Conservation (phyloP, 2,113 vertebrate species). For the Hippocampus mohnikei region DNA sequence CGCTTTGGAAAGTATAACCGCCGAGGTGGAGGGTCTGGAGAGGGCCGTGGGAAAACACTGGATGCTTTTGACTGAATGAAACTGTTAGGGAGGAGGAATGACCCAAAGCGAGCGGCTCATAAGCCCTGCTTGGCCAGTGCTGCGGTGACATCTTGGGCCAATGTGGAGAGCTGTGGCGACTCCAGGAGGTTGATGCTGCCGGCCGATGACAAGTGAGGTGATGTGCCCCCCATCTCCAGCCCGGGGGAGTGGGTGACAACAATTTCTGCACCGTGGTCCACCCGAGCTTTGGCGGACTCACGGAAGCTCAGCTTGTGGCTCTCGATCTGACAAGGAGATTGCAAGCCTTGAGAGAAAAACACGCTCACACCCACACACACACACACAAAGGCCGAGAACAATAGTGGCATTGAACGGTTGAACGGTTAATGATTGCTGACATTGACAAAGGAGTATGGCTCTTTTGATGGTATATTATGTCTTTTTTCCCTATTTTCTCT, state of each 20-base stretch:
- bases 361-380: not conserved
- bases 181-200: constrained; percentile 91
- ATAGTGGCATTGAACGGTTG: no score
- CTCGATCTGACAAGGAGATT: constrained; percentile 81
- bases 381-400: no score
- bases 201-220: constrained; percentile 83
- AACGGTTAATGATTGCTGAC: no score
- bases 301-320: constrained; percentile 92
- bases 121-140: constrained; percentile 94
- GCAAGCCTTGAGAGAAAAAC: not conserved
- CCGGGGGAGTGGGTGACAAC: constrained; percentile 84
- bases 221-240: constrained; percentile 78
- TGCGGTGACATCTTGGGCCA: constrained; percentile 91
- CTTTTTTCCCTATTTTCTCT: not conserved
- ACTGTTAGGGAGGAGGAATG: constrained; percentile 8
- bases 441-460: no score
- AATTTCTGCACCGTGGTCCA: constrained; percentile 93
- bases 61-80: constrained; percentile 25
- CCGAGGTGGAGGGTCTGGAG: constrained; percentile 4
- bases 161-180: constrained; percentile 87
- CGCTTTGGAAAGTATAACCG: constrained; percentile 11
- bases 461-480: no score
- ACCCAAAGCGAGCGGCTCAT: constrained; percentile 66
- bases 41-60: constrained; percentile 20
- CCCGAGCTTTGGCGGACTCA: constrained; percentile 87